Evolutionary conservation across 2,797 vertebrate genomes (phyloP), one percentile per base, ranked within the genome.

Genomic region (Pseudochirops corinnae): DNA sequence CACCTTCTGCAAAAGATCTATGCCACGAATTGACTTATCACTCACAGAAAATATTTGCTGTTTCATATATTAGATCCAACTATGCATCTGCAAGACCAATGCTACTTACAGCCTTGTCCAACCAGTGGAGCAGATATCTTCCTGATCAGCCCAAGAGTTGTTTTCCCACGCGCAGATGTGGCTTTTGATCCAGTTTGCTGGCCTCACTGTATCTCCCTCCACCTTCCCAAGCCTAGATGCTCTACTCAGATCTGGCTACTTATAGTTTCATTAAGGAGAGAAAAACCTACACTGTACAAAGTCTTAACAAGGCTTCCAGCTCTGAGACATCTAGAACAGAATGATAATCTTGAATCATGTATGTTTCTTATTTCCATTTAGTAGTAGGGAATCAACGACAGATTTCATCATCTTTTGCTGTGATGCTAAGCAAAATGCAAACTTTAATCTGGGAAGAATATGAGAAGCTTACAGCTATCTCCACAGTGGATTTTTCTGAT

Each of bases 401-500:
- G 91, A 57, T 96, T 95, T 97, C 94, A 90, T 93, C 21, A 90
- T 92, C 29, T 57, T 95, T 92, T 74, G 93, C 93, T 4, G 29
- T 74, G 11, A 97, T 90, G 87, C 26, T 57, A 96, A 82, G 0
- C 0, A 93, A 96, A 95, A 94, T 24, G 96, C 94, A 95, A 91
- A 94, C 94, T 95, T 95, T 93, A 92, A 74, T 90, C 93, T 92
- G 96, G 60, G 28, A 95, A 96, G 57, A 67, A 91, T 97, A 92
- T 96, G 95, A 97, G 95, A 91, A n/a, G 53, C 55, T 90, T 55
- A 96, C 4, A 91, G 93, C 90, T 55, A 55, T 55, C 53, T 97
- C 82, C 93, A 95, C 93, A 92, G 90, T 93, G 92, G 82, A 95
- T 93, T 98, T 97, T 98, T 97, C 97, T 62, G 96, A 74, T 93